Evolutionary conservation across 2,888 invertebrate species (phyloP), one percentile per base, ranked within the genome.

Genomic region (Brachypalpus laphriformis): DNA sequence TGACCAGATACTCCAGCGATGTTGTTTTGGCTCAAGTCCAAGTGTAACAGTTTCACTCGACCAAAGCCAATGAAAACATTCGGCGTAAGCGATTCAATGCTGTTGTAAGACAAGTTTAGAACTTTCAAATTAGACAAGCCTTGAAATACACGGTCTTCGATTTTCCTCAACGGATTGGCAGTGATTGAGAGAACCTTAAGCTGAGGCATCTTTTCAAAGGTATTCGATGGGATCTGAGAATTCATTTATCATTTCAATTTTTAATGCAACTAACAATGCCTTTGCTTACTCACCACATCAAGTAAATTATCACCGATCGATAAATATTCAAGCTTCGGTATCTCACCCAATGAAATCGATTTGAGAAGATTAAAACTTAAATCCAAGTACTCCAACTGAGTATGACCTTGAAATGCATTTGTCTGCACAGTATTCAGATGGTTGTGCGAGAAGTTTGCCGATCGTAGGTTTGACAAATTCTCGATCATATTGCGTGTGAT

Each of bases 381-480:
- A 77, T 90, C 87, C 7, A 91, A 80, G 5, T 87, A 42, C 61
- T 88, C 87, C 61, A 91, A 77, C 22, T 87, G 71, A n/a, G 66
- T 75, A 72, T 90, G 87, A 3, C 65, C 28, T 0, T 87, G 86
- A 77, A 91, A 87, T 0, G 89, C 72, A 59, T 89, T 87, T 0
- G 16, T 5, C 37, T 89, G 88, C 2, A 90, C 76, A 0, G 57
- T 61, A 37, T 56, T 59, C 28, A 92, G 63, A 0, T 81, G 25
- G 72, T 91, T 92, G 42, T 90, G 82, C 3, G 91, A 89, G 40
- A 92, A 89, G 78, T 91, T 90, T 0, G 88, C 89, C 65, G 86
- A 82, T 78, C 88, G 87, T 75, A 91, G 42, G 25, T 88, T 87
- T 3, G 61, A 80, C 7, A 92, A 77, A 49, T 87, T 87, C 28